Percentiles rank a stretch among this genome's conserved stretches.
Conservation (phyloP, 2,888 invertebrate species). For the Melieria picta region DNA sequence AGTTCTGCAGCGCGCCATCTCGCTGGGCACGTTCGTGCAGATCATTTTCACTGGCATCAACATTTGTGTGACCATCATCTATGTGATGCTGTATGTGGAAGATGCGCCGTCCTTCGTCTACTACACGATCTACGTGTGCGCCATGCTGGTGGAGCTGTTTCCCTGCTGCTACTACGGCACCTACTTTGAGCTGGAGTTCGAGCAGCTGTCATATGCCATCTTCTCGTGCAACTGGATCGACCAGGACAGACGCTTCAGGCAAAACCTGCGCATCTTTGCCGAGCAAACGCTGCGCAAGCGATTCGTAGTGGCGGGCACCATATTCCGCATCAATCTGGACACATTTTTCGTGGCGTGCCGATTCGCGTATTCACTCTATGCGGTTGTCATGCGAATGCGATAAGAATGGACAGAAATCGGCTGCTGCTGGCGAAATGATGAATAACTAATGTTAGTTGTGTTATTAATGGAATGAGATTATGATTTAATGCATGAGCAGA, state of each 20-base stretch:
- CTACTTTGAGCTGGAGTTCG: slow-evolving; percentile 29
- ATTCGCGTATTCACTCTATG: slow-evolving; percentile 25
- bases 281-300: slow-evolving; percentile 20
- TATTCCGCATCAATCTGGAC: slow-evolving; percentile 28
- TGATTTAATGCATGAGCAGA: too few relatives aligned
- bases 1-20: not conserved
- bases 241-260: slow-evolving; percentile 18
- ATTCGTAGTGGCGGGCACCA: slow-evolving; percentile 3
- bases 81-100: slow-evolving; percentile 27
- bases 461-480: too few relatives aligned
- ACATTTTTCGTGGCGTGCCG: slow-evolving; percentile 27
- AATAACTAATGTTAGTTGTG: too few relatives aligned
- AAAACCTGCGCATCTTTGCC: slow-evolving; percentile 23
- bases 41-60: slow-evolving; percentile 19
- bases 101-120: slow-evolving; percentile 9
- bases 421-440: not conserved
- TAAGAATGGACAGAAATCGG: not conserved
- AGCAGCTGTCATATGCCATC: slow-evolving; percentile 17
- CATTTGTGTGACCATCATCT: slow-evolving; percentile 27
- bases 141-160: slow-evolving; percentile 30
- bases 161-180: slow-evolving; percentile 35
- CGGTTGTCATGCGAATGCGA: not conserved
- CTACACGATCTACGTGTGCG: slow-evolving; percentile 21
- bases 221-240: slow-evolving; percentile 37
- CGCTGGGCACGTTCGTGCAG: slow-evolving; percentile 2